These are phyloP conservation scores for Hyla sarda DNA, from an alignment of 2,113 vertebrate genomes.

Conservation along the genomic window DNA sequence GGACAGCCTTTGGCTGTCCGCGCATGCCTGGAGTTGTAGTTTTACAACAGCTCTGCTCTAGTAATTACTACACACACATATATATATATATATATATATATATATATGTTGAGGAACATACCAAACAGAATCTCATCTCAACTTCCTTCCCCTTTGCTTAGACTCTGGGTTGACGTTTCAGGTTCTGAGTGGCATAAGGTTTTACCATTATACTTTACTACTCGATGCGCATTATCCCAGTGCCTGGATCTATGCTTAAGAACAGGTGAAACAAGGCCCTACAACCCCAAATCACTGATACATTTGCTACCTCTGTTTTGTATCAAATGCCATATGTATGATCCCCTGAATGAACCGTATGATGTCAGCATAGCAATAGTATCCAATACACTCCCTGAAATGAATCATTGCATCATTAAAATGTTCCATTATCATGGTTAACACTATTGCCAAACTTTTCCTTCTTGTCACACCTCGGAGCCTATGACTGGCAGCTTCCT, in stretches of 20 bases:
- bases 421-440: neutral
- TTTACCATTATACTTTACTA: neutral
- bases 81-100: too few species aligned
- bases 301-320: neutral
- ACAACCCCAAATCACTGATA: neutral
- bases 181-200: neutral
- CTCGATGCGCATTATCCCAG: neutral
- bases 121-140: neutral
- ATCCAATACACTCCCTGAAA: neutral
- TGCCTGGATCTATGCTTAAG: neutral
- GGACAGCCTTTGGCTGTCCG: too few species aligned
- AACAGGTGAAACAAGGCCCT: neutral
- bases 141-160: neutral
- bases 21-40: too few species aligned
- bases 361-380: neutral
- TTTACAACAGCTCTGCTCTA: too few species aligned
- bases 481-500: neutral
- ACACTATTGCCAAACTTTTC: neutral
- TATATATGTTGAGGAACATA: neutral
- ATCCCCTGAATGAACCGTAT: neutral
- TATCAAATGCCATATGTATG: neutral
- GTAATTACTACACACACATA: too few species aligned
- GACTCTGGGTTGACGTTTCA: too few species aligned
- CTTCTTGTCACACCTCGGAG: neutral
- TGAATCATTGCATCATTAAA: constrained; percentile 3